Evolutionary conservation across 2,888 invertebrate genomes (phyloP).

Genomic region (Orthosia gracilis): DNA sequence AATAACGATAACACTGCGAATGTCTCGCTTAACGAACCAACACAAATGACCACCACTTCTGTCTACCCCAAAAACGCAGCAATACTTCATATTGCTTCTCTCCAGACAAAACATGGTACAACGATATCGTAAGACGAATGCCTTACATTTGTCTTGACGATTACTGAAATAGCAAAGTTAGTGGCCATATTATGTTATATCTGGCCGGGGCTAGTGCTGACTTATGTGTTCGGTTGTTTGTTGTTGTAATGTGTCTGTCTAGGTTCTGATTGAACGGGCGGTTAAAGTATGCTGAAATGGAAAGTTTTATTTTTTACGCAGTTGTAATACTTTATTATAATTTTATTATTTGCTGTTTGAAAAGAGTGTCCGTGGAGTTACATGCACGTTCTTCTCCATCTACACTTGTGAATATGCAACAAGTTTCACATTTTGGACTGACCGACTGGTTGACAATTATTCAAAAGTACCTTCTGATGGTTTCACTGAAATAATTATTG

Average conservation of each 20-base stretch:
- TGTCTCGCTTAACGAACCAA: conserved; percentile 7
- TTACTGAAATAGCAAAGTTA: conserved; percentile 65
- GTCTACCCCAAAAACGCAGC: conserved; percentile 38
- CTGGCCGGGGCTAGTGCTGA: conserved; percentile 42
- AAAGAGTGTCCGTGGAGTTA: no score
- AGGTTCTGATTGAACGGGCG: conserved; percentile 7
- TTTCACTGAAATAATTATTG: no score
- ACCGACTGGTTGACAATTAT: no score
- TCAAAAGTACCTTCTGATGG: no score
- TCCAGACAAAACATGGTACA: conserved; percentile 57
- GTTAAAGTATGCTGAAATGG: not conserved
- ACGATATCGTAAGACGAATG: conserved; percentile 61
- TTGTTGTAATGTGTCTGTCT: conserved; percentile 38
- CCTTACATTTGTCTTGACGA: conserved; percentile 64
- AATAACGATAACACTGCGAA: not conserved
- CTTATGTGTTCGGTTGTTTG: conserved; percentile 56
- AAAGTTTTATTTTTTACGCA: not conserved
- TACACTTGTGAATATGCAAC: no score
- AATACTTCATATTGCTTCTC: conserved; percentile 57
- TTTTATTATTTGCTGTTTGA: no score
- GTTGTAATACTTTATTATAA: no score
- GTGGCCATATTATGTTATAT: conserved; percentile 58
- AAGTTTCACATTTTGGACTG: no score
- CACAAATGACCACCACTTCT: conserved; percentile 29
- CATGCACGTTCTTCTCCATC: no score